These are phyloP conservation scores for Podocnemis expansa DNA, from an alignment of 2,113 vertebrate genomes.

Conservation along the genomic window DNA sequence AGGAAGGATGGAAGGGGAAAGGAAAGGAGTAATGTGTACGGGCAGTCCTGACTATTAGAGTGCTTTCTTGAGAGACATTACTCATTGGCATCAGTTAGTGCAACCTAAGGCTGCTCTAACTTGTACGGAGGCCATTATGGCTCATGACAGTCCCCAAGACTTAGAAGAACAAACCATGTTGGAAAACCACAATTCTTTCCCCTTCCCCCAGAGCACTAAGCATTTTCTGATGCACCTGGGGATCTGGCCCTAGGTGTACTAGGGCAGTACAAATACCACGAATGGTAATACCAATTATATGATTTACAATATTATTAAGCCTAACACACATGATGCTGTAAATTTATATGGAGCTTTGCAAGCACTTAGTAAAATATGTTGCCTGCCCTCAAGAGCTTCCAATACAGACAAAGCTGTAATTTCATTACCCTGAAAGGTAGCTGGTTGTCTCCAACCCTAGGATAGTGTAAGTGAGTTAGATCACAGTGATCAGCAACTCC, in stretches of 20 bases:
- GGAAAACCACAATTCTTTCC: neutral
- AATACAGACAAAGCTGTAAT: neutral
- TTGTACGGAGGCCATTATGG: neutral
- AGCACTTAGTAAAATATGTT: neutral
- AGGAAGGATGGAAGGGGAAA: neutral
- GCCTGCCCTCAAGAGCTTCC: neutral
- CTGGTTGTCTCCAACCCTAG: neutral
- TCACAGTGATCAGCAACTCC: neutral
- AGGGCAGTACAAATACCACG: neutral
- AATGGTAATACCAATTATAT: neutral
- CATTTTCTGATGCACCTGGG: neutral
- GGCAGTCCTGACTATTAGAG: neutral
- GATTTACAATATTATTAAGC: neutral
- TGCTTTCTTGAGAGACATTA: neutral
- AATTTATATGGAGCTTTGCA: neutral
- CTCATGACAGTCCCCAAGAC: neutral
- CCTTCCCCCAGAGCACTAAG: neutral
- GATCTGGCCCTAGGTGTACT: too few species aligned
- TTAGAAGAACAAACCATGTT: fast-evolving
- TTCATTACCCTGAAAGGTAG: neutral
- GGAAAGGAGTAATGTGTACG: neutral
- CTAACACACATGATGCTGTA: neutral
- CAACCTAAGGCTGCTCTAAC: neutral
- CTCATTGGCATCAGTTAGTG: neutral
- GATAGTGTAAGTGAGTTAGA: neutral